Evolutionary conservation across 2,888 invertebrate genomes (phyloP), one percentile per base, ranked within the genome.

Genomic region (Balanococcus diminutus): DNA sequence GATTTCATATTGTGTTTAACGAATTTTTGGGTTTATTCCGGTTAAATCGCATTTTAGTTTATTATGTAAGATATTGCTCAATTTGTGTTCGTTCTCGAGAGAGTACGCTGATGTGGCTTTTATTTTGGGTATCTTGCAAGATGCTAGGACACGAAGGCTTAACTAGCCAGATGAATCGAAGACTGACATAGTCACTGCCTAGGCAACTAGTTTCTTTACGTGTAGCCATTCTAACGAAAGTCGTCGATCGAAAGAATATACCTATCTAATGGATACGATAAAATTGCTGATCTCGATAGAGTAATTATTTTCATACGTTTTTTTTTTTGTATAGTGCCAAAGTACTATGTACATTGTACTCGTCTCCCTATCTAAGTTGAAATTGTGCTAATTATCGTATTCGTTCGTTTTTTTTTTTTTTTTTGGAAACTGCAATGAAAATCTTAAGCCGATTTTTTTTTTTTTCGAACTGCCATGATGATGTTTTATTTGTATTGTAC

Each of bases 111-210:
- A 4, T 51, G n/a, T 42, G 42, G 14, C n/a, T n/a, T n/a, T n/a
- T n/a, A n/a, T n/a, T n/a, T n/a, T n/a, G n/a, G n/a, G n/a, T n/a
- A n/a, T n/a, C n/a, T n/a, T 36, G 8, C 36, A 3, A 36, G 36
- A 42, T 42, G 11, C 42, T 11, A 14, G 8, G 4, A 42, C 11
- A n/a, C n/a, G n/a, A n/a, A n/a, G n/a, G n/a, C n/a, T n/a, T n/a
- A n/a, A n/a, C n/a, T n/a, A n/a, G 42, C 36, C 3, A 42, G 9
- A 22, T 8, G 67, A 28, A 67, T 14, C 28, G 28, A 67, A 79
- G 75, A 79, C 75, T 79, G 75, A 79, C 19, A 14, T 67, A 19
- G 36, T 36, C 75, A 79, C 75, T 79, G 75, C 75, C 75, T 75
- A 2, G 75, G 75, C 75, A 32, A 75, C 5, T 75, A 75, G 25